Evolutionary conservation across 1,140 invertebrate species (phyloP), one percentile per base, ranked within the genome.

Genomic region (Halictus rubicundus): DNA sequence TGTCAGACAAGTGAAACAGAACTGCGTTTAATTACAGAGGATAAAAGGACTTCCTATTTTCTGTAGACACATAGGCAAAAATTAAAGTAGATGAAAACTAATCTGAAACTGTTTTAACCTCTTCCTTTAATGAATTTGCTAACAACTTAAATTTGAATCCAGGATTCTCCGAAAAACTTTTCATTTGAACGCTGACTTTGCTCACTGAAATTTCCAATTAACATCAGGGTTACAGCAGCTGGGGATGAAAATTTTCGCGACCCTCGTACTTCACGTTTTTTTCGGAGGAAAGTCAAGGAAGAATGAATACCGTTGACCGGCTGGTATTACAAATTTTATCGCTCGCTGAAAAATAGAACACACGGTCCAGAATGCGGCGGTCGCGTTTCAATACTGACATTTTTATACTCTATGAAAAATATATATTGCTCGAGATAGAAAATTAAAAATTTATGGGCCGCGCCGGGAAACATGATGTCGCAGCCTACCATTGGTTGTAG

Each of bases 241-340:
- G n/a, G 32, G 1, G 32, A 32, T 32, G 9, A 23, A 68, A 23
- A 68, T 60, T 68, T 27, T 70, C 71, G 64, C 25, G 25, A 54
- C 16, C 7, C 12, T 21, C 21, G 3, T 57, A 68, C 60, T 57
- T 63, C 37, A 16, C 19, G 27, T 60, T 60, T 71, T 60, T 7
- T 16, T 25, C 37, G 19, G 23, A 25, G 63, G 49, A n/a, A 19
- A 1, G 46, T 32, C 32, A 46, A 46, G 32, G 25, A 64, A 7
- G 21, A 27, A 65, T 16, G 60, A 79, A 73, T 73, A 57, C 37
- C 37, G 23, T 66, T 32, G 19, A 42, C 32, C 42, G 37, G 32
- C 1, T 5, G 52, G 6, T 54, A 12, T 19, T 79, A 60, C 73
- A 27, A 64, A 49, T 65, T 79, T 66, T 65, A 78, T 78, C 46